phyloP scores from a whole-genome alignment of 2,888 invertebrate species.

The Onthophagus sagittarius region DNA sequence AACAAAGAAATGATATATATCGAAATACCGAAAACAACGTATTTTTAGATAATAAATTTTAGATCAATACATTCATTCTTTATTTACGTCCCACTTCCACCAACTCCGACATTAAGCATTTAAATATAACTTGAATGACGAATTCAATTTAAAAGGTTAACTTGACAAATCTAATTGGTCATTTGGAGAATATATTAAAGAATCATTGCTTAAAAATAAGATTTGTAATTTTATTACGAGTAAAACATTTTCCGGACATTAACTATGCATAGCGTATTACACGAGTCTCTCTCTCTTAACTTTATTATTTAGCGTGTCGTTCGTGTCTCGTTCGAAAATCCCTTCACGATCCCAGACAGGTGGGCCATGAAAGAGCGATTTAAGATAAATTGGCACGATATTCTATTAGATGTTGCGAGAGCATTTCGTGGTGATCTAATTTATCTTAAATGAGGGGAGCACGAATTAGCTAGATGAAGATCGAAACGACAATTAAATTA shows the following conservation, averaged over 20 bases:
- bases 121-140: too few species aligned
- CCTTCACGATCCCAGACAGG: not conserved
- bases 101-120: too few species aligned
- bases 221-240: slow-evolving; percentile 40
- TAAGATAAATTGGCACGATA: slow-evolving; percentile 35
- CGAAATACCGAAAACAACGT: too few species aligned
- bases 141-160: too few species aligned
- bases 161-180: too few species aligned
- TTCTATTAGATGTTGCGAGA: slow-evolving; percentile 31
- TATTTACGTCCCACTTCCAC: too few species aligned
- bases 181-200: too few species aligned
- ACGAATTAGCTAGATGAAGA: not conserved
- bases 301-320: slow-evolving; percentile 25
- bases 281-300: slow-evolving; percentile 34
- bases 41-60: too few species aligned
- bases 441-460: slow-evolving; percentile 16
- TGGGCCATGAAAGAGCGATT: slow-evolving; percentile 23
- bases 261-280: slow-evolving; percentile 44
- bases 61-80: too few species aligned
- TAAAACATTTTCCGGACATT: slow-evolving; percentile 44
- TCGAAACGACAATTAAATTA: not conserved
- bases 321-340: slow-evolving; percentile 13
- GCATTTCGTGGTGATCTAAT: slow-evolving; percentile 37
- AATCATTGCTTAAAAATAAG: too few species aligned
- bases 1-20: too few species aligned